Conservation (phyloP, 2,797 vertebrate species). For the Gallinago solitaria region DNA sequence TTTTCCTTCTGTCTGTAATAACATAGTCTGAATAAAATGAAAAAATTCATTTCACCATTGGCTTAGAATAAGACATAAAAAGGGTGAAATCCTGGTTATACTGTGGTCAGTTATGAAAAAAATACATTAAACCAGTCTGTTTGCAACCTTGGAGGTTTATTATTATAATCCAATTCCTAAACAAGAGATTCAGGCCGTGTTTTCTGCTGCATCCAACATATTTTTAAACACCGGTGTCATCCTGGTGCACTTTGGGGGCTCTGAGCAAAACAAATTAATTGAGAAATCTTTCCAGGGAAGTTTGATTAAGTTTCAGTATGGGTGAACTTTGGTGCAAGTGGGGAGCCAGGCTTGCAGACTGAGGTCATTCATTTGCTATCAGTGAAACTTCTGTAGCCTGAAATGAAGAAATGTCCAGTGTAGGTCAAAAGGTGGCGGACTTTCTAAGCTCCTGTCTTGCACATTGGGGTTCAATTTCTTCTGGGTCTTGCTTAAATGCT, state of each 20-base stretch:
- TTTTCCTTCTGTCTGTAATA: background rate
- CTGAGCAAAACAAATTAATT: background rate
- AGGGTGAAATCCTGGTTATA: background rate
- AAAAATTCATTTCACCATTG: background rate
- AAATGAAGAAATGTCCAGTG: background rate
- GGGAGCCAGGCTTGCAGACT: fast-evolving
- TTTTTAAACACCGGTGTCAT: background rate
- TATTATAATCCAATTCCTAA: background rate
- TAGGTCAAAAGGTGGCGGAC: fast-evolving
- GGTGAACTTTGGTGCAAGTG: fast-evolving
- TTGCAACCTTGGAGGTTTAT: background rate
- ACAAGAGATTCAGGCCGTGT: background rate
- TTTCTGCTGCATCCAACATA: background rate
- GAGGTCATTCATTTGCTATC: background rate
- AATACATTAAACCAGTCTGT: background rate
- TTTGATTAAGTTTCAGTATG: background rate
- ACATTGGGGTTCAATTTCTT: background rate
- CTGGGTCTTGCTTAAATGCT: background rate
- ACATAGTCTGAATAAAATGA: background rate
- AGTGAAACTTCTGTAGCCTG: background rate
- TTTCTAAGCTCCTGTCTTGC: background rate
- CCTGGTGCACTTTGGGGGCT: background rate
- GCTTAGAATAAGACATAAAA: background rate
- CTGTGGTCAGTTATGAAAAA: background rate
- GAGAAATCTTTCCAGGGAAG: background rate